These are phyloP conservation scores for Graphium colonna DNA, from an alignment of 2,888 invertebrate species.

Conservation along the genomic window DNA sequence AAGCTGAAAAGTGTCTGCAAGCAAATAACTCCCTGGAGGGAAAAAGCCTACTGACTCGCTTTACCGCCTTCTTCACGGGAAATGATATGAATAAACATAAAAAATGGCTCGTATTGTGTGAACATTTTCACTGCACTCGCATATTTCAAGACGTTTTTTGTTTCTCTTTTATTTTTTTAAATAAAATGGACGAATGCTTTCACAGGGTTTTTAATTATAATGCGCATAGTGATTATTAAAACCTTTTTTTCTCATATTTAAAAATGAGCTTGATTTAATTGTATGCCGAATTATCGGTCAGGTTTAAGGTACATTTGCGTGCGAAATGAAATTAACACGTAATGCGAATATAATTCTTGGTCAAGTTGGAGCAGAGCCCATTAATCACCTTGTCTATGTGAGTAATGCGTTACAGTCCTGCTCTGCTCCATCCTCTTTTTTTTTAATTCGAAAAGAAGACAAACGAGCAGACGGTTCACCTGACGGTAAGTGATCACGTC, in stretches of 20 bases:
- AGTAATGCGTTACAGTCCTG: constrained; percentile 71
- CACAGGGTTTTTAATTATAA: neutral
- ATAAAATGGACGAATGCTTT: neutral
- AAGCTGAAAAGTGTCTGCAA: constrained; percentile 79
- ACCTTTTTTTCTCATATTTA: no score
- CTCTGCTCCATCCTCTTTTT: constrained; percentile 62
- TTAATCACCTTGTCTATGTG: constrained; percentile 73
- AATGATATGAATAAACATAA: constrained; percentile 65
- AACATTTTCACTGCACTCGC: constrained; percentile 27
- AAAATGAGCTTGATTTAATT: no score
- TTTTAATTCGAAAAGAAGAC: no score
- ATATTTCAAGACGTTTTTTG: constrained; percentile 23
- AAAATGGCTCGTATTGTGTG: constrained; percentile 49
- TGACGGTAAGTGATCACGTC: no score
- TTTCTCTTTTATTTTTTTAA: constrained; percentile 14
- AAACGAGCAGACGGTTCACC: no score
- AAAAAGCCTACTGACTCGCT: constrained; percentile 75
- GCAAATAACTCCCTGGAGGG: constrained; percentile 79
- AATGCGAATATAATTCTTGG: constrained; percentile 42
- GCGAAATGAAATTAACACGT: neutral
- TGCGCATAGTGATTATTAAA: neutral
- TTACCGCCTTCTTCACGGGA: constrained; percentile 58
- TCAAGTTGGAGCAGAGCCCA: constrained; percentile 52
- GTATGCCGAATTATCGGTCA: no score
- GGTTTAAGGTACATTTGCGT: constrained; percentile 16